phyloP scores from a whole-genome alignment of 2,888 invertebrate species.

The Mesoligia furuncula region DNA sequence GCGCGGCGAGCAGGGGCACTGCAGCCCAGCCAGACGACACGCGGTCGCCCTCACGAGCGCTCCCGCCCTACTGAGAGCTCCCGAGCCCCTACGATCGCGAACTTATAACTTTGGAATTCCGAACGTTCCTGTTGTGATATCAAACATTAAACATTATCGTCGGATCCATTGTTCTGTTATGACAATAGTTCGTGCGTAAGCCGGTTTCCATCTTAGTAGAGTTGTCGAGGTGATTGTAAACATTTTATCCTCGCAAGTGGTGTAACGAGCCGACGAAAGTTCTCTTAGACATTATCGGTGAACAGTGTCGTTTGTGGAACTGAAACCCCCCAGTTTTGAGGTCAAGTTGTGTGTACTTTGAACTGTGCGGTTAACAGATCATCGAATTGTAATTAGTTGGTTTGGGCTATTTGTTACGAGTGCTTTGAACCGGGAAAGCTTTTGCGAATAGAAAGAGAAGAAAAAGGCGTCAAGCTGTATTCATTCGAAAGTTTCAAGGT shows the following conservation, averaged over 20 bases:
- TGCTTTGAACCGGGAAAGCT: slow-evolving; percentile 40
- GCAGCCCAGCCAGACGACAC: slow-evolving; percentile 88
- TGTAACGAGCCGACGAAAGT: slow-evolving; percentile 71
- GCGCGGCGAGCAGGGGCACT: slow-evolving; percentile 84
- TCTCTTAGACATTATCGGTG: slow-evolving; percentile 56
- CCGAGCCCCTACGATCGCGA: slow-evolving; percentile 67
- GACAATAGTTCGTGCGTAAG: slow-evolving; percentile 84
- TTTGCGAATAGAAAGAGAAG: slow-evolving; percentile 67
- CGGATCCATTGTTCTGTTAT: slow-evolving; percentile 77
- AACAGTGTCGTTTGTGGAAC: slow-evolving; percentile 61
- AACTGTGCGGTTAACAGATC: slow-evolving; percentile 52
- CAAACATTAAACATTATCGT: slow-evolving; percentile 60
- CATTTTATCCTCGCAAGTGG: slow-evolving; percentile 68
- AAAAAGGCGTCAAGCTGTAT: slow-evolving; percentile 89
- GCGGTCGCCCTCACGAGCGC: slow-evolving; percentile 84
- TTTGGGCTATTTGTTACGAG: slow-evolving; percentile 27
- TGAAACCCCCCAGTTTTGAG: slow-evolving; percentile 44
- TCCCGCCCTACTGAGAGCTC: slow-evolving; percentile 74
- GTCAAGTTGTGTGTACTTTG: slow-evolving; percentile 57
- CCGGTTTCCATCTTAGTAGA: slow-evolving; percentile 75
- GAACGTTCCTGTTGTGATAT: slow-evolving; percentile 61
- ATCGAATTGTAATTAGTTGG: slow-evolving; percentile 61
- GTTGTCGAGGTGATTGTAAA: slow-evolving; percentile 80
- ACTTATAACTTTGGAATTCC: slow-evolving; percentile 72
- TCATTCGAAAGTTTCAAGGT: slow-evolving; percentile 89